Base-by-base conservation (phyloP, 2,797 vertebrate genomes). In the Pangasius krempfi region DNA sequence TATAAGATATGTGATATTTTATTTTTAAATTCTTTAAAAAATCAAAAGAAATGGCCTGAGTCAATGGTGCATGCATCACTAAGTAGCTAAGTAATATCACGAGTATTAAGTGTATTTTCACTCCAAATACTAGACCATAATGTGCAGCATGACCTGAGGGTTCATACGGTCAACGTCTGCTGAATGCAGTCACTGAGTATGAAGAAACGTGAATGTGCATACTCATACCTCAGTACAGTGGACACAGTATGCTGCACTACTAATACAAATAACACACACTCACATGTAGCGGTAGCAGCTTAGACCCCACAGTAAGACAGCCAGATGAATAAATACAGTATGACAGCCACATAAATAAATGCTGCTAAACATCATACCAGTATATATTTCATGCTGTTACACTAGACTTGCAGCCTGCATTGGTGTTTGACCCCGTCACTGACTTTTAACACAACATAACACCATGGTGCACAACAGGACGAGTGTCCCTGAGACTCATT, bases 141-240 rank as follows among this genome's bases (percentile, higher is more conserved):
- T 92, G 93, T 89, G 87, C 40, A 84, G 85, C 89, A 76, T 85
- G 30, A 92, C 87, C 91, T 84, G 87, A 88, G 40, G 91, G 84
- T 16, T 62, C 76, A 90, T 86, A 87, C 73, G 79, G 83, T 86
- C 66, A 33, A 64, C 4, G 50, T 80, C 86, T 85, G 79, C 91
- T 95, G 92, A 96, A 95, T 94, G 92, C 88, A 92, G 60, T 90
- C 90, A 93, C 92, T 95, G 92, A 94, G 5, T 27, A 75, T 88
- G 88, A 85, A 91, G 85, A 92, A 90, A 13, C 44, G 89, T 94
- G 92, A 95, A 94, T 95, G 94, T 92, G 72, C 91, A 91, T 90
- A 93, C 95, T 95, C 93, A 93, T 89, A 91, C 89, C 79, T 82
- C 90, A 85, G 91, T 93, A 95, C 95, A 95, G 92, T 94, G 87